Evolutionary conservation across 2,797 vertebrate species (phyloP).

Genomic region (Sebastes umbrosus): DNA sequence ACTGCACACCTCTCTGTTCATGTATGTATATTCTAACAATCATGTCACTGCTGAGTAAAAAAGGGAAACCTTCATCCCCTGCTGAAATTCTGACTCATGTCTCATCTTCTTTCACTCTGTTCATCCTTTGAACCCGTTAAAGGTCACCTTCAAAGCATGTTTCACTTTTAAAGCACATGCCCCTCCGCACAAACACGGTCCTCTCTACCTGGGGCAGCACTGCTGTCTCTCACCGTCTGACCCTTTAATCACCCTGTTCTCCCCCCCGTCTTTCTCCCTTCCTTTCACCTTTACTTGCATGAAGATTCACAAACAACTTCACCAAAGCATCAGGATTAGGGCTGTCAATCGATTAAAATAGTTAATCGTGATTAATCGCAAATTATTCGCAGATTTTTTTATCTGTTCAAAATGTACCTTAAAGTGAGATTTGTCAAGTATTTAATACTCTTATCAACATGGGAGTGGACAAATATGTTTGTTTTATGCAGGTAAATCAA

Average conservation of each 20-base stretch:
- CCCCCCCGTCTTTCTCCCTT: no score
- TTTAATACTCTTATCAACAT: no score
- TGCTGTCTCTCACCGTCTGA: neutral
- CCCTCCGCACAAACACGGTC: neutral
- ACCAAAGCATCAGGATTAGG: no score
- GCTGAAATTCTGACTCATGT: neutral
- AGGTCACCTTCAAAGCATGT: constrained; percentile 60
- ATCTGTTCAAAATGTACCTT: no score
- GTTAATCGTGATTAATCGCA: no score
- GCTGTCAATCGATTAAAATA: no score
- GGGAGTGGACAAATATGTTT: no score
- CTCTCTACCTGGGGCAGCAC: neutral
- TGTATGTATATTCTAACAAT: neutral
- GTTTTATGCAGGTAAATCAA: no score
- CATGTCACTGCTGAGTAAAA: neutral
- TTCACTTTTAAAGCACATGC: constrained; percentile 3
- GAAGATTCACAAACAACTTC: no score
- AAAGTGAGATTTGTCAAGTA: no score
- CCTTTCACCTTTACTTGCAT: no score
- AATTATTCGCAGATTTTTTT: no score
- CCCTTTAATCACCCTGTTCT: neutral
- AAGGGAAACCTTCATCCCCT: neutral
- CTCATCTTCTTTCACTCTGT: neutral
- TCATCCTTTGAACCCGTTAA: constrained; percentile 53
- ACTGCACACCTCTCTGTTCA: neutral